A percentile compares a stretch with the other conserved stretches of the same genome.
phyloP scores from a whole-genome alignment of 1,140 invertebrate species.

The Drosophila arizonae region DNA sequence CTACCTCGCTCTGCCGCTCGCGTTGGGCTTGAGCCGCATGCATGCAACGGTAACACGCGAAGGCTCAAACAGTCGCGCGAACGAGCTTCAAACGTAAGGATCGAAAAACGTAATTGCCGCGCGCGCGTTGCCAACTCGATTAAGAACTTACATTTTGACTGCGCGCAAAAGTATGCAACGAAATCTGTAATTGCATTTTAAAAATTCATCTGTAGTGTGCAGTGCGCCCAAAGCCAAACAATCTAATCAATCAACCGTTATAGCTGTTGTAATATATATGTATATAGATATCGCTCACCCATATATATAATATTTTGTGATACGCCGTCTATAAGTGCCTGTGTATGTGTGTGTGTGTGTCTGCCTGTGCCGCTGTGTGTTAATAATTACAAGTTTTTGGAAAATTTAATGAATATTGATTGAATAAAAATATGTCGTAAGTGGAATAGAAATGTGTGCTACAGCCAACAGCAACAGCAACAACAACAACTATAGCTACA shows the following conservation, averaged over 20 bases:
- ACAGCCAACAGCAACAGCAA: conserved; percentile 21
- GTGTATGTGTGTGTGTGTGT: neutral
- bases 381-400: conserved; percentile 67
- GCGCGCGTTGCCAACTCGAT: conserved; percentile 12
- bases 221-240: neutral
- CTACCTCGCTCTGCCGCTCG: conserved; percentile 1
- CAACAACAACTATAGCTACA: neutral
- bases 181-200: conserved; percentile 4
- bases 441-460: conserved; percentile 46
- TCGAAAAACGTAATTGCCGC: conserved; percentile 37
- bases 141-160: conserved; percentile 22
- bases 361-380: conserved; percentile 13
- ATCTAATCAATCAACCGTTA: conserved; percentile 4
- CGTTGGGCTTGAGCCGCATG: conserved; percentile 30
- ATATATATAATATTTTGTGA: neutral
- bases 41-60: conserved; percentile 14
- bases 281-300: no score
- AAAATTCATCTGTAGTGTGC: neutral
- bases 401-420: conserved; percentile 82
- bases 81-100: conserved; percentile 66
- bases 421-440: conserved; percentile 64
- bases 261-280: neutral
- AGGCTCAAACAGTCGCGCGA: conserved; percentile 50
- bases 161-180: conserved; percentile 61
- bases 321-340: neutral